Evolutionary conservation across 2,888 invertebrate species (phyloP), one percentile per base, ranked within the genome.

Genomic region (Leptinotarsa haldemani): DNA sequence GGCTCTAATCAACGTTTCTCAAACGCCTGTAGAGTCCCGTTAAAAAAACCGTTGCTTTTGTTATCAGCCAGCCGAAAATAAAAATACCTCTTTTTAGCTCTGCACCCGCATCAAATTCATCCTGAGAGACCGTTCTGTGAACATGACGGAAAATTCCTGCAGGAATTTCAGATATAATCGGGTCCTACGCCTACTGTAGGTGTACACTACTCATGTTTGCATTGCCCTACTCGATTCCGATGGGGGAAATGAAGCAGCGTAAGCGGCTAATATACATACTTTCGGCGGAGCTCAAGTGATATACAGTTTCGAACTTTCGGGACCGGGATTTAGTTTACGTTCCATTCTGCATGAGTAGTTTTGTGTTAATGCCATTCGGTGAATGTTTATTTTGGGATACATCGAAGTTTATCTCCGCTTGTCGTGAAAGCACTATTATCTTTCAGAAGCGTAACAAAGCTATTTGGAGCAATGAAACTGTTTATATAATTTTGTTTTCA

Each of bases 311-410:
- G n/a, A 61, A 61, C 61, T 61, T 61, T 40, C 13, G 40, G 61
- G 61, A 40, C 40, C 30, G 61, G 61, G 61, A 61, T 40, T 61
- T 61, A 61, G 61, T 61, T 61, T n/a, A 61, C 61, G 30, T 61
- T 61, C n/a, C 61, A 61, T 61, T 61, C 40, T 61, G 61, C 61
- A 61, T 61, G 61, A 61, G 61, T 61, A 61, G 61, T 61, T 61
- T 61, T n/a, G 61, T n/a, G 61, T 30, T 61, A n/a, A 40, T 61
- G 25, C 61, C 30, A n/a, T 40, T 25, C 13, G 9, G 40, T n/a
- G 61, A 61, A 40, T 61, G 61, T 61, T 61, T 61, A 30, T 40
- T 61, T n/a, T n/a, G 12, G 40, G 7, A n/a, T 40, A 61, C 7
- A 40, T 61, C n/a, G 40, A 12, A 9, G 61, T 61, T 61, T 61